Conservation (phyloP, 1,140 invertebrate genomes). For the Trichoplusia ni region DNA sequence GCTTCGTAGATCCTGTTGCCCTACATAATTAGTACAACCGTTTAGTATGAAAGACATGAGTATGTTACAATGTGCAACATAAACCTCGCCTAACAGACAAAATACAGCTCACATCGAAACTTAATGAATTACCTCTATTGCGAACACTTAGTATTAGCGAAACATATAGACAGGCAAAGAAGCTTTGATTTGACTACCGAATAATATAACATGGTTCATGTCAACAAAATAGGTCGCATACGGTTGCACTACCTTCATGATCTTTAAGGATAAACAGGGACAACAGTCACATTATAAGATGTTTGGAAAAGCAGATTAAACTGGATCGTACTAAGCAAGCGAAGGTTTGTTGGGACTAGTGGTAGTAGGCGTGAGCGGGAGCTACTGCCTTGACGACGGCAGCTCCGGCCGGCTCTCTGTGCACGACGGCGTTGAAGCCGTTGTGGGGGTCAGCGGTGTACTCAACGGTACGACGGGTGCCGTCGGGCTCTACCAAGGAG, state of each 20-base stretch:
- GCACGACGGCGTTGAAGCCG: constrained; percentile 82
- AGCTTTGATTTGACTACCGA: too few relatives aligned
- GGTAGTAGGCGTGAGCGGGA: constrained; percentile 46
- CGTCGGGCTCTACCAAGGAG: constrained; percentile 85
- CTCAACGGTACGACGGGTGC: constrained; percentile 84
- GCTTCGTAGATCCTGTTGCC: constrained; percentile 3
- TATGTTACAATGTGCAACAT: constrained; percentile 1
- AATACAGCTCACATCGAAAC: too few relatives aligned
- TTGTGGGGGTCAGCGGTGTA: constrained; percentile 83
- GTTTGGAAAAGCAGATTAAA: not conserved
- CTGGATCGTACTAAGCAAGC: constrained; percentile 11
- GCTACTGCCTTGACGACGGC: constrained; percentile 58
- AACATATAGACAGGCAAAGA: too few relatives aligned
- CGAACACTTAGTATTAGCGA: too few relatives aligned
- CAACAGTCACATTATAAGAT: not conserved
- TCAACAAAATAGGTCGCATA: too few relatives aligned
- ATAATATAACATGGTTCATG: too few relatives aligned
- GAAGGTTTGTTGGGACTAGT: constrained; percentile 39
- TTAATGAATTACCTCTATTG: too few relatives aligned
- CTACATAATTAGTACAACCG: not conserved
- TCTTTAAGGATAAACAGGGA: too few relatives aligned
- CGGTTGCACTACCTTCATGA: too few relatives aligned
- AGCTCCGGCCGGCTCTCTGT: constrained; percentile 66
- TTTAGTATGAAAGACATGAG: not conserved
- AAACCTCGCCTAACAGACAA: not conserved